Evolutionary conservation across 2,113 vertebrate genomes (phyloP), one percentile per base, ranked within the genome.

Genomic region (Sylvia atricapilla): DNA sequence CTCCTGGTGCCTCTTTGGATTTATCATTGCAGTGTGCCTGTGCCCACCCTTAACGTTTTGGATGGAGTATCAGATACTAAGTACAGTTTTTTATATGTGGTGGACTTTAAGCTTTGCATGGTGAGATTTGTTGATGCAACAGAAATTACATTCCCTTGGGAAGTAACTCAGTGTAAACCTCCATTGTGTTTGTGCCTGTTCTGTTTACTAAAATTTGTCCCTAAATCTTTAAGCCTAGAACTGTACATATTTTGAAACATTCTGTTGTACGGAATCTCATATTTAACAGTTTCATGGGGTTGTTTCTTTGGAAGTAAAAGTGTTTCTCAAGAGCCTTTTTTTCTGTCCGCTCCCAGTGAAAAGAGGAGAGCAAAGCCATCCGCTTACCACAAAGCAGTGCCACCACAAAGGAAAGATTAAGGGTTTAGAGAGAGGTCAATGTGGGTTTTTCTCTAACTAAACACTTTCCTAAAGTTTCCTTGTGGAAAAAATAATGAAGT

Each of bases 391-490:
- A 98, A 98, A 98, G 98, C 98, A 98, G 92, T 89, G 95, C 97
- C 96, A 97, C 98, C 98, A 98, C 98, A 98, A 98, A 98, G 98
- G 97, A 97, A 98, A 98, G 98, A 98, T 98, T 98, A 98, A 98
- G 98, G 98, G 98, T 98, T 98, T 98, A 98, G 97, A 96, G 98
- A 98, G 96, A 98, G 98, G 98, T 98, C 98, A 98, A 98, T 98
- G 98, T 98, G 98, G 98, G 98, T 98, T 98, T 98, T 98, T 98
- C 98, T 98, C 98, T 98, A 98, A 98, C 98, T 98, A 98, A 98
- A 98, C 98, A 98, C 98, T 98, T 98, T 98, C 98, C 98, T 98
- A 98, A 98, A 98, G 98, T 98, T 98, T 98, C 98, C 98, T 98
- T 98, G 98, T 98, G 98, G 98, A 98, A 98, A 97, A 98, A 98